Evolutionary conservation across 2,797 vertebrate genomes (phyloP), one percentile per base, ranked within the genome.

Genomic region (Sandelia bainsii): DNA sequence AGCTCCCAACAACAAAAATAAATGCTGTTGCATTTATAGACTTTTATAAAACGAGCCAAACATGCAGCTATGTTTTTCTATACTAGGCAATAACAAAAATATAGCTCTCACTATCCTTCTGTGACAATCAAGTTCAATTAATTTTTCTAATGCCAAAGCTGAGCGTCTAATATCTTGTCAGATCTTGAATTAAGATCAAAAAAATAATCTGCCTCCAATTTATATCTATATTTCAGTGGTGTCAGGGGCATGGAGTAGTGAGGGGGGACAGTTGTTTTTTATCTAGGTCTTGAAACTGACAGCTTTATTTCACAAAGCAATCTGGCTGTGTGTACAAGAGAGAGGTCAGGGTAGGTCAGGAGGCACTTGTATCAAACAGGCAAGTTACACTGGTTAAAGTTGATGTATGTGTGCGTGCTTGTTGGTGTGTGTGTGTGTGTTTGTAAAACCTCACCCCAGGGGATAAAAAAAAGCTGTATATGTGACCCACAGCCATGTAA

Each of bases 291-390:
- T 95, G 95, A 95, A 96, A 96, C 95, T 96, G 98, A 99, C 98
- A 99, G 98, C 96, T 99, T 99, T 99, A 99, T 99, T 97, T 98
- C 97, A 96, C 95, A 95, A 97, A 99, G 97, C 97, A 99, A 99
- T 99, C 97, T 97, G 96, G 96, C 92, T 94, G 94, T 95, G 95
- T 95, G 95, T 95, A 95, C 94, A 95, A 93, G 95, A 93, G 91
- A 93, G 93, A 93, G 97, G 96, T 96, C 96, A 95, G 88, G 86
- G 92, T 90, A 93, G 96, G 97, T 98, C 96, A 97, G 94, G 91
- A 92, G 94, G 91, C 88, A 85, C 82, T 88, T 72, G 90, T 90
- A 90, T 93, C 89, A 91, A 90, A 93, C 92, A 93, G 94, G 94
- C 94, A 92, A 92, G 94, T 90, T 92, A 94, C 93, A 94, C 58